Percentiles rank a stretch among this genome's conserved stretches.
Conservation (phyloP, 37 sponge, comb jelly and placozoan genomes). For the Crambe crambe region DNA sequence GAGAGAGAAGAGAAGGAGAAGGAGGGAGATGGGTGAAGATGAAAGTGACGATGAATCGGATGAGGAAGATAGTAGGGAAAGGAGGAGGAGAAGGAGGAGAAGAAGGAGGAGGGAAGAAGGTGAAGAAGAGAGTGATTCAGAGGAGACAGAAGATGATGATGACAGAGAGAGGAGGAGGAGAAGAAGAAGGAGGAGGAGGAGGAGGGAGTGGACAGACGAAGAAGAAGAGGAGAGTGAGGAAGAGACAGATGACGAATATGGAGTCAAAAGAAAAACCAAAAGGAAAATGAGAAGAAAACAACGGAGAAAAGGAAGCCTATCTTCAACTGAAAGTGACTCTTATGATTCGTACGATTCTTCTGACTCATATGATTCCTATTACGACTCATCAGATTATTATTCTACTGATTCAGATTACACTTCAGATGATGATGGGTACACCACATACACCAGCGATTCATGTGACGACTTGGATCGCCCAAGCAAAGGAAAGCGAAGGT, state of each 20-base stretch:
- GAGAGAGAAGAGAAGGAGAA: not conserved
- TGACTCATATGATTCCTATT: constrained; percentile 1
- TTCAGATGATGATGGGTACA: not conserved
- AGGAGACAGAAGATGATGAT: not conserved
- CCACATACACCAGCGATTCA: too few species aligned
- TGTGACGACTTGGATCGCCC: not conserved
- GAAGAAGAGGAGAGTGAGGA: not conserved
- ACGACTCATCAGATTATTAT: not conserved
- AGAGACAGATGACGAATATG: not conserved
- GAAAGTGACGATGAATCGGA: not conserved
- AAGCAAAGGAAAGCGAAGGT: not conserved
- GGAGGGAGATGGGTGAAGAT: not conserved
- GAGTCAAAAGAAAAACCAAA: not conserved
- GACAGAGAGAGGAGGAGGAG: not conserved
- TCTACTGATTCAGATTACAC: not conserved
- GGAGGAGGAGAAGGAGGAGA: not conserved
- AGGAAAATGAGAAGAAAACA: not conserved
- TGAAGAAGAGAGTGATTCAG: not conserved
- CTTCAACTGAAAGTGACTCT: not conserved
- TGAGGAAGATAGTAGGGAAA: not conserved
- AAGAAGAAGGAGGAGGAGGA: not conserved
- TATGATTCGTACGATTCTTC: not conserved
- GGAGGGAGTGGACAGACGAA: not conserved
- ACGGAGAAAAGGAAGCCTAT: not conserved
- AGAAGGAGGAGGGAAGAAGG: not conserved